Conservation (phyloP, 2,888 invertebrate species). For the Eumacrocentrus americanus region DNA sequence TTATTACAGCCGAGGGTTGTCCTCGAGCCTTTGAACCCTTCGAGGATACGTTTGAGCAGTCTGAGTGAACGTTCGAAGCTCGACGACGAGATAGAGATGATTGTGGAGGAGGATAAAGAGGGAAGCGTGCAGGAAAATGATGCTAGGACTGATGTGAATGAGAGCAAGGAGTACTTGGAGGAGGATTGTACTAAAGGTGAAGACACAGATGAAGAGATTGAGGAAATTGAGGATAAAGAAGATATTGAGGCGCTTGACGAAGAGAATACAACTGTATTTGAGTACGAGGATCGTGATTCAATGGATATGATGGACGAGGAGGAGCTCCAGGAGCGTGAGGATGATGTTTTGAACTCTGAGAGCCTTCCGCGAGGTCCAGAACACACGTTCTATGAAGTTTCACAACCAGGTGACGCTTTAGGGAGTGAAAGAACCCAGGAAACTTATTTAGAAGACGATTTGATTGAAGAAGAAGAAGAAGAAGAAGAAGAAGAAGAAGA, state of each 20-base stretch:
- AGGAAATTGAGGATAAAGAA: conserved; percentile 54
- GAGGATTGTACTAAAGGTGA: neutral
- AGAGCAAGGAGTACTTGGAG: neutral
- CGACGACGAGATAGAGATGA: conserved; percentile 36
- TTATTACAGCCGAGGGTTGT: conserved; percentile 57
- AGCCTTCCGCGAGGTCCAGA: conserved; percentile 8
- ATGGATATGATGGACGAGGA: conserved; percentile 52
- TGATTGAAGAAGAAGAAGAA: conserved; percentile 33
- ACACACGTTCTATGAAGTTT: neutral
- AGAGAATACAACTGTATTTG: conserved; percentile 49
- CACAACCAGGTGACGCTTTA: neutral
- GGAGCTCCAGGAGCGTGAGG: conserved; percentile 1
- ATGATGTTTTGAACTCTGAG: neutral
- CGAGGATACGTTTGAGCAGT: conserved; percentile 34
- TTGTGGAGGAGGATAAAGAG: conserved; percentile 40
- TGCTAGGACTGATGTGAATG: conserved; percentile 31
- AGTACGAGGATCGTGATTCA: conserved; percentile 53
- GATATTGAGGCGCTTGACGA: conserved; percentile 57
- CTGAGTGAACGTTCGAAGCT: conserved; percentile 20
- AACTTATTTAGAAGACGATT: conserved; percentile 25
- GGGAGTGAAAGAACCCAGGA: neutral
- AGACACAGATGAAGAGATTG: conserved; percentile 34
- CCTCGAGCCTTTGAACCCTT: conserved; percentile 53
- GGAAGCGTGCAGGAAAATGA: too few relatives aligned
- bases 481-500: too few relatives aligned